A percentile compares a stretch with the other conserved stretches of the same genome.
Evolutionary conservation across 1,140 invertebrate genomes (phyloP).

Genomic region (Octopus sinensis): DNA sequence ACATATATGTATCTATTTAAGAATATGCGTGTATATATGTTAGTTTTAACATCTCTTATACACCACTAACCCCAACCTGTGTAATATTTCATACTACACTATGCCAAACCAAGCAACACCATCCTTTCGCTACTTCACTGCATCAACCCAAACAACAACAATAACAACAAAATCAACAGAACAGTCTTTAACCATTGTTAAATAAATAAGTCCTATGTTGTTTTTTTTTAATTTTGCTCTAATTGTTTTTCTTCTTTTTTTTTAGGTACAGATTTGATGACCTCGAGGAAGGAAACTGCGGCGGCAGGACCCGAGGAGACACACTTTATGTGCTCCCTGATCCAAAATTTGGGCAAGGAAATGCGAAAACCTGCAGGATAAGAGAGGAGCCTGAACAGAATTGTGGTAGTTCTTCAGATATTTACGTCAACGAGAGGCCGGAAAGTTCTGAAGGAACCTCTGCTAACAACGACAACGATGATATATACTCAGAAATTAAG

Average conservation of each 20-base stretch:
- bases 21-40: not conserved
- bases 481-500: not conserved
- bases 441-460: not conserved
- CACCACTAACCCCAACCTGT: not conserved
- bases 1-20: not conserved
- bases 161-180: no score
- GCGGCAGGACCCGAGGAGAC: not conserved
- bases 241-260: not conserved
- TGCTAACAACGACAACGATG: not conserved
- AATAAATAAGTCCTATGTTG: not conserved
- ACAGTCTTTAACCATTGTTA: no score
- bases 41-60: not conserved
- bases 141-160: no score
- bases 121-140: no score
- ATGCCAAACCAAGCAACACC: no score
- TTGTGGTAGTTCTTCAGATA: not conserved
- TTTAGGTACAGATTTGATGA: not conserved
- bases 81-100: no score
- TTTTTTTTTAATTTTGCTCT: not conserved
- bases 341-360: no score
- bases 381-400: no score
- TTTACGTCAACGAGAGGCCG: slow-evolving; percentile 3
- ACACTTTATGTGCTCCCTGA: not conserved
- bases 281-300: not conserved
- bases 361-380: no score